Conservation (phyloP, 1,140 invertebrate species). For the Drosophila bifasciata region DNA sequence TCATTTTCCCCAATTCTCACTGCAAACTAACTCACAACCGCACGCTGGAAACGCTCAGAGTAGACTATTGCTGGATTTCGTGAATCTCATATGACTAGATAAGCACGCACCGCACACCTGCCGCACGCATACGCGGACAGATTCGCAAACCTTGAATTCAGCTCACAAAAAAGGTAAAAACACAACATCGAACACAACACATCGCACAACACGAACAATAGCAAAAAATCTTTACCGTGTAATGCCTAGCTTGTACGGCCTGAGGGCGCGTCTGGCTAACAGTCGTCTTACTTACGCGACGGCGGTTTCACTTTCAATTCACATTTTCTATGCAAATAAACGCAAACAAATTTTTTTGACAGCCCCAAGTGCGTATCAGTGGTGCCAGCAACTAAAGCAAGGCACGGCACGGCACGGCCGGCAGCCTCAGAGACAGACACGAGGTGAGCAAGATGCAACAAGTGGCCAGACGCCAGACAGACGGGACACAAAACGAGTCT, state of each 20-base stretch:
- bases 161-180: constrained; percentile 74
- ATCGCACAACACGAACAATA: constrained; percentile 60
- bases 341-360: constrained; percentile 51
- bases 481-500: constrained; percentile 25
- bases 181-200: constrained; percentile 10
- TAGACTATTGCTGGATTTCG: constrained; percentile 70
- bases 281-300: constrained; percentile 16
- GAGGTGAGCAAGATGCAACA: constrained; percentile 72
- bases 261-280: constrained; percentile 47
- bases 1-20: constrained; percentile 46
- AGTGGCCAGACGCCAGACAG: constrained; percentile 31
- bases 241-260: constrained; percentile 63
- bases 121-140: constrained; percentile 31
- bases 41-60: constrained; percentile 50
- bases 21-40: constrained; percentile 62
- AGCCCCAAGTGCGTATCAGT: constrained; percentile 53
- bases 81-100: constrained; percentile 78
- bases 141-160: constrained; percentile 68
- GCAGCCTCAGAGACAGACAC: constrained; percentile 37
- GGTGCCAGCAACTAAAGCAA: constrained; percentile 42
- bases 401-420: constrained; percentile 5
- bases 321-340: constrained; percentile 48
- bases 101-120: constrained; percentile 70
- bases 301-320: constrained; percentile 59
- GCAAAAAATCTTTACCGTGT: constrained; percentile 55